Evolutionary conservation across 2,113 vertebrate genomes (phyloP).

Genomic region (Pollachius pollachius): DNA sequence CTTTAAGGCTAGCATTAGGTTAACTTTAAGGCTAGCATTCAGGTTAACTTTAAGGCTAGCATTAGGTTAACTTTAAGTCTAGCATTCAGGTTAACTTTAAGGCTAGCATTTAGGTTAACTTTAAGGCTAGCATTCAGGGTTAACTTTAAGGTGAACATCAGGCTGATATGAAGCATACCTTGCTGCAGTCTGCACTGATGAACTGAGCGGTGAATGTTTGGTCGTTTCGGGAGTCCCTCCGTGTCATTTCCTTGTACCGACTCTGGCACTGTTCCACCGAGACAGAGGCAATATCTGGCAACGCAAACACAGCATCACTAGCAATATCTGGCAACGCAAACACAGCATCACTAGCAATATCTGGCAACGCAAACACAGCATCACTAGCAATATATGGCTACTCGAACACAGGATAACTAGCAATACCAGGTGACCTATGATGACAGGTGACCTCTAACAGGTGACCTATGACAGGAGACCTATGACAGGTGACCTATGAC

Average conservation of each 20-base stretch:
- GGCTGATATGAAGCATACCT: conserved; percentile 66
- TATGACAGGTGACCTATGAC: too few species aligned
- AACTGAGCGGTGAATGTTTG: conserved; percentile 88
- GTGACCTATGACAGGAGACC: too few species aligned
- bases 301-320: background rate
- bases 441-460: too few species aligned
- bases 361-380: conserved; percentile 53
- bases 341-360: conserved; percentile 76
- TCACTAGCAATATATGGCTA: conserved; percentile 81
- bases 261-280: conserved; percentile 93
- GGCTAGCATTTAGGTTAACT: too few species aligned
- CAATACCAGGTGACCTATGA: conserved; percentile 86
- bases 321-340: conserved; percentile 82
- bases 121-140: too few species aligned
- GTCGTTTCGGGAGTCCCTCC: conserved; percentile 75
- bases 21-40: too few species aligned
- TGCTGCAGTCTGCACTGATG: conserved; percentile 89
- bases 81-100: too few species aligned
- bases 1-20: too few species aligned
- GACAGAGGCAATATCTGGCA: conserved; percentile 87
- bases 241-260: conserved; percentile 88
- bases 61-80: too few species aligned
- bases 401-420: conserved; percentile 32
- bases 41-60: too few species aligned
- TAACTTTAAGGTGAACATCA: background rate